Evolutionary conservation across 2,113 vertebrate species (phyloP), one percentile per base, ranked within the genome.

Genomic region (Chionomys nivalis): DNA sequence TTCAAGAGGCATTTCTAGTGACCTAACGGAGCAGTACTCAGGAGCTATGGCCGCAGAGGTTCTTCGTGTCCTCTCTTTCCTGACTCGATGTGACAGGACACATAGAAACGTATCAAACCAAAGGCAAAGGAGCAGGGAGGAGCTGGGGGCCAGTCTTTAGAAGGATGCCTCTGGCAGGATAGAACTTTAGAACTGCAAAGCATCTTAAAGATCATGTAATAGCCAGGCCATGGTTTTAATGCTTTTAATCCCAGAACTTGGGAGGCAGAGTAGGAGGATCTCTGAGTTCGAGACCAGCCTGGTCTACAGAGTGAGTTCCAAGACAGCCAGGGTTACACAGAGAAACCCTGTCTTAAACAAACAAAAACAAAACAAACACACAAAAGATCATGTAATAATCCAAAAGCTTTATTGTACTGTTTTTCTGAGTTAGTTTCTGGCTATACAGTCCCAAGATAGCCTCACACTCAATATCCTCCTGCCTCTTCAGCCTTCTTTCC

Each of bases 111-210:
- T 42, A 72, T 91, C 75, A 82, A 36, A 63, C 26, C 13, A 65
- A 92, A 92, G 89, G 16, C 89, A 89, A 42, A 13, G 19, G 16
- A 85, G n/a, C 79, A 81, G 63, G 39, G 70, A 47, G 31, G 44
- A 76, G 49, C 16, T 90, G 11, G 70, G 26, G 33, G 26, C 63
- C 72, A 55, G 63, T 58, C 13, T 90, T 83, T 3, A 91, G 17
- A 94, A 94, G 75, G 55, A 90, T 63, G 24, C 3, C 26, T 13
- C 2, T 36, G 66, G 19, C 47, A 88, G 63, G 23, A 89, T 24
- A 85, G 47, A 49, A 73, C 91, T 93, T 96, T 49, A 95, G 42
- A 96, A 96, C 26, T 24, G 17, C 0, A 73, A 86, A n/a, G 7
- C 85, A 91, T 39, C 33, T 66, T 77, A 90, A 24, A 83, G 76